Base-by-base conservation (phyloP, 1,140 invertebrate species). In the Coelopa frigida region DNA sequence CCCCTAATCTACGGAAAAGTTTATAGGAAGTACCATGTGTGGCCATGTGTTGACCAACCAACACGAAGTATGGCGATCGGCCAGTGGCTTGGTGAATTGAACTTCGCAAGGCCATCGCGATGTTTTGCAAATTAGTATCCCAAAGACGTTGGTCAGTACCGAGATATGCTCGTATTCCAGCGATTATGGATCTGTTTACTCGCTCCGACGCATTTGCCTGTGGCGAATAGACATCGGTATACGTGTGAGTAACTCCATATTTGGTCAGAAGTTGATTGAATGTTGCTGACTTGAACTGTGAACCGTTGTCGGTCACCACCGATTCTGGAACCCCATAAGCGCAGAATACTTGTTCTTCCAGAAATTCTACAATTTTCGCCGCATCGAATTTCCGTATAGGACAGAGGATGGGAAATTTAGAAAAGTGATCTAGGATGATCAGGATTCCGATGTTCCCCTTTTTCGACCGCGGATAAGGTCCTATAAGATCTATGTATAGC, bases 171-270 rank as follows among this genome's bases (percentile, higher is more conserved):
- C 29, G 23, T 5, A 48, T 33, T 7, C 29, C 39, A 11, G 26
- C 38, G 4, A 33, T 35, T 20, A 48, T 22, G 14, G 36, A 40
- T 8, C 46, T 10, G 26, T 47, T 47, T n/a, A 47, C 46, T 10
- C 46, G 36, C 27, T 47, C 24, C 5, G 36, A 47, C 4, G 36
- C 36, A 41, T 40, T 47, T 5, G 24, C 11, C 20, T 47, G 36
- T 5, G 22, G 44, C 4, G 37, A 46, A 27, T 46, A 39, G 6
- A 46, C 22, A 4, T 33, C 33, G 6, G 46, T 40, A 3, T 14
- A 15, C 17, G 23, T 24, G 26, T 40, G 46, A 21, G 23, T 46
- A 17, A 47, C 20, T 10, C 37, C 46, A 18, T 21, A 32, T 39
- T 21, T 31, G 5, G 6, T 40, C 14, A 40, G 8, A 14, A 32